A percentile compares a stretch with the other conserved stretches of the same genome.
phyloP scores from a whole-genome alignment of 2,113 vertebrate species.

The Sapayoa aenigma region DNA sequence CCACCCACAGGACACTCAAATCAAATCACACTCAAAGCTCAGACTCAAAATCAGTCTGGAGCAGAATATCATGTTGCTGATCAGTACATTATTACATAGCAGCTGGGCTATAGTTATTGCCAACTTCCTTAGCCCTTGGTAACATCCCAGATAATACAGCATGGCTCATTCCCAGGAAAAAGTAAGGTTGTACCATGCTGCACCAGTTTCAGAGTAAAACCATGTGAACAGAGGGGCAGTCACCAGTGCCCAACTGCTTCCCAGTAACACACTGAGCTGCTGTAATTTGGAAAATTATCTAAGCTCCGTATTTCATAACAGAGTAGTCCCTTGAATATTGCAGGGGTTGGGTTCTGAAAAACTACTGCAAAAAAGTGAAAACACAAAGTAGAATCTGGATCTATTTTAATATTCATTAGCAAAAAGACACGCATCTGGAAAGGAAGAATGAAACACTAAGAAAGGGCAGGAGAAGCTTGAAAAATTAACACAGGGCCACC shows the following conservation, averaged over 20 bases:
- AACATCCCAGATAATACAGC: neutral
- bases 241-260: neutral
- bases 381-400: too few species aligned
- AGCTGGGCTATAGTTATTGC: neutral
- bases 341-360: too few species aligned
- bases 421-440: neutral
- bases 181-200: neutral
- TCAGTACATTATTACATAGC: neutral
- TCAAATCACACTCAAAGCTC: neutral
- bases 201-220: neutral
- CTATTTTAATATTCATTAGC: conserved; percentile 33
- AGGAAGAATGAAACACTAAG: neutral
- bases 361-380: too few species aligned
- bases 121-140: neutral
- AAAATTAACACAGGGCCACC: neutral
- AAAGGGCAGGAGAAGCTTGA: neutral
- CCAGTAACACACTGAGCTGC: neutral
- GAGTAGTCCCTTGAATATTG: too few species aligned
- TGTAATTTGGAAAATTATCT: neutral
- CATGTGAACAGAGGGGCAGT: neutral
- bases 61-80: neutral
- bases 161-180: neutral
- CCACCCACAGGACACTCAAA: neutral
- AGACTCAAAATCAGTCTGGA: neutral
- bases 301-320: neutral